Percentiles rank a stretch among this genome's conserved stretches.
Evolutionary conservation across 2,113 vertebrate genomes (phyloP).

Genomic region (Myrmophylax atrothorax): DNA sequence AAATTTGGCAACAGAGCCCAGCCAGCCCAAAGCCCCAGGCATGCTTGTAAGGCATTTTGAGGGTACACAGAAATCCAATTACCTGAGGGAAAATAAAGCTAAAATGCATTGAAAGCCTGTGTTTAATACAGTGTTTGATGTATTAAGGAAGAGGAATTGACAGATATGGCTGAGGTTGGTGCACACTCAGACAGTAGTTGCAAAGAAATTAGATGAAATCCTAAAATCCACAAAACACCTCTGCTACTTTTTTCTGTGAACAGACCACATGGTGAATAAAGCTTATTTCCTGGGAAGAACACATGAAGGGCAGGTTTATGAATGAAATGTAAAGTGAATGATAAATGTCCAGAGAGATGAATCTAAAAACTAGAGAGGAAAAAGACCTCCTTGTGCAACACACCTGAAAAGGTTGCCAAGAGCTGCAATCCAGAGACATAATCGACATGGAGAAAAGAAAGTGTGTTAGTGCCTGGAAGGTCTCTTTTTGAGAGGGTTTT

Average conservation of each 20-base stretch:
- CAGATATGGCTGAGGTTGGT: background rate
- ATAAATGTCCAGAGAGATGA: background rate
- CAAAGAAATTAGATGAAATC: background rate
- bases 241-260: background rate
- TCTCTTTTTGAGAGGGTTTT: background rate
- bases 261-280: background rate
- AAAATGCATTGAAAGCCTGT: background rate
- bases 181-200: background rate
- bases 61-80: background rate
- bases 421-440: background rate
- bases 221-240: background rate
- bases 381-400: background rate
- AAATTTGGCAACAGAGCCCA: slow-evolving; percentile 22
- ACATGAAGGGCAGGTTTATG: background rate
- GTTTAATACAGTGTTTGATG: background rate
- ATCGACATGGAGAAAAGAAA: background rate
- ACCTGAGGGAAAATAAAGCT: background rate
- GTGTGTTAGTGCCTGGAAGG: background rate
- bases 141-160: background rate
- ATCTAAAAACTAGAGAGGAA: background rate
- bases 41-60: background rate
- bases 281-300: background rate
- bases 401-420: background rate
- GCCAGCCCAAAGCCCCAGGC: background rate
- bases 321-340: background rate